Percentiles rank a stretch among this genome's conserved stretches.
phyloP scores from a whole-genome alignment of 2,113 vertebrate species.

The Caranx melampygus region DNA sequence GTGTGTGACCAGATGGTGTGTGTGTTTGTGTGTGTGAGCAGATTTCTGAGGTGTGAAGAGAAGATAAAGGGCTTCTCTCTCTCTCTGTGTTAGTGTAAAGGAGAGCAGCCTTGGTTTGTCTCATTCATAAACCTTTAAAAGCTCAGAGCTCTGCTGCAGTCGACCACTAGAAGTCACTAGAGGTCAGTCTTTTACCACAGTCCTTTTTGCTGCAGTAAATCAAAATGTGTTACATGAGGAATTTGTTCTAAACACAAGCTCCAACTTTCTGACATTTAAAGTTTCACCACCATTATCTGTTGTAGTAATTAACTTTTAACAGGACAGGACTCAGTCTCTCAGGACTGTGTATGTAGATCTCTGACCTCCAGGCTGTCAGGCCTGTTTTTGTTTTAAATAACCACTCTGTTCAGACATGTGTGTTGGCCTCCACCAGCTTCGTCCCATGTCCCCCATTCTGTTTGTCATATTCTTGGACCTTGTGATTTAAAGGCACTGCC shows the following conservation, averaged over 20 bases:
- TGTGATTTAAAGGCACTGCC: too few species aligned
- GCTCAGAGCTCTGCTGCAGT: background rate
- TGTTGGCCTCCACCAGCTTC: too few species aligned
- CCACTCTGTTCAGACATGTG: too few species aligned
- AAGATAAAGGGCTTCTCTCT: conserved; percentile 60
- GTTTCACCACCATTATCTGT: too few species aligned
- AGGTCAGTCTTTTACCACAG: background rate
- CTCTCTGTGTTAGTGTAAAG: background rate
- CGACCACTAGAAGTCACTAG: background rate
- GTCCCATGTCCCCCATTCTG: too few species aligned
- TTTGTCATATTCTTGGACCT: too few species aligned
- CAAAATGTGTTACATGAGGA: background rate
- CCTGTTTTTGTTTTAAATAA: too few species aligned
- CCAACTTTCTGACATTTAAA: too few species aligned
- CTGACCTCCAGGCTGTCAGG: too few species aligned
- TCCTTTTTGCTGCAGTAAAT: background rate
- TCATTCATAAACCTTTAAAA: background rate
- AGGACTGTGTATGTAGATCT: too few species aligned
- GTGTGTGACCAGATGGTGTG: conserved; percentile 59
- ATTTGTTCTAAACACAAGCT: background rate
- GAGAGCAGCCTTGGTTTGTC: background rate
- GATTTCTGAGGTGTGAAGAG: conserved; percentile 64
- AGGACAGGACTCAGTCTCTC: too few species aligned
- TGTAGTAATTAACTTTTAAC: too few species aligned
- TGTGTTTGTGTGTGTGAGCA: conserved; percentile 31